Evolutionary conservation across 1,140 invertebrate species (phyloP).

Genomic region (Popillia japonica): DNA sequence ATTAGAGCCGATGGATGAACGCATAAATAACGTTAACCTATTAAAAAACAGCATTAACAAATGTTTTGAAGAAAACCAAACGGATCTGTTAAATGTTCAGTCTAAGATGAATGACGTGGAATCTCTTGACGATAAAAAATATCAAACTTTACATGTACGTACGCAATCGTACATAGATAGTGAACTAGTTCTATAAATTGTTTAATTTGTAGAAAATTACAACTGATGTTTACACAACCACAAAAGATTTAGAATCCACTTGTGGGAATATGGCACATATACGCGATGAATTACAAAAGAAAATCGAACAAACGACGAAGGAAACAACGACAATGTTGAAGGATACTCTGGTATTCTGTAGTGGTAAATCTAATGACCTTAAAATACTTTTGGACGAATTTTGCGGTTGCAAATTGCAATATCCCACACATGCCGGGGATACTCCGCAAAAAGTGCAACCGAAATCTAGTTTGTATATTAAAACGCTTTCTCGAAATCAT

Average conservation of each 20-base stretch:
- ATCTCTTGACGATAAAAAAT: not conserved
- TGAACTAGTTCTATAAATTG: not conserved
- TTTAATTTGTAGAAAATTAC: not conserved
- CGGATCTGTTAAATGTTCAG: not conserved
- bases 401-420: constrained; percentile 23
- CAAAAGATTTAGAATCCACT: not conserved
- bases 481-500: constrained; percentile 13
- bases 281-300: not conserved
- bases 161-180: not conserved
- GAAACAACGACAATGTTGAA: not conserved
- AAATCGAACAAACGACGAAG: constrained; percentile 4
- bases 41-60: not conserved
- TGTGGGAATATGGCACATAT: not conserved
- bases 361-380: not conserved
- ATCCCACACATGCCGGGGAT: constrained; percentile 1
- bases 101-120: not conserved
- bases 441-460: constrained; percentile 6
- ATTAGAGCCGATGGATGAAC: not conserved
- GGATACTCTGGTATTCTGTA: not conserved
- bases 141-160: not conserved
- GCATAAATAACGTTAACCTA: not conserved
- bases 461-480: constrained; percentile 4
- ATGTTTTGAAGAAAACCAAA: not conserved
- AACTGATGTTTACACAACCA: not conserved
- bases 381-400: constrained; percentile 1